phyloP scores from a whole-genome alignment of 1,140 invertebrate genomes.

The Conus betulinus region DNA sequence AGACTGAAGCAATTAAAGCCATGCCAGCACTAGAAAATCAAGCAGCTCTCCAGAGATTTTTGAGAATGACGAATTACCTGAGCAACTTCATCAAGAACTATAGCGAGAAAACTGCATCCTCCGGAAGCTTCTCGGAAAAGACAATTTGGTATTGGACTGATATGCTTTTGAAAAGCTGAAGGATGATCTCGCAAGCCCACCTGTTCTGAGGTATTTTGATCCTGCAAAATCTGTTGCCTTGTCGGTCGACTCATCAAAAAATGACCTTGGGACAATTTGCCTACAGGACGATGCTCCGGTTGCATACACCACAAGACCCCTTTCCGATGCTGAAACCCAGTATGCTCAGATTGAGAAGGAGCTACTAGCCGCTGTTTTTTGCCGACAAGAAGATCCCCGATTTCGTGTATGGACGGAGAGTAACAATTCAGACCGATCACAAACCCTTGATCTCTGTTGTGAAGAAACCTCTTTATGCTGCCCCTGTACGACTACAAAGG shows the following conservation, averaged over 20 bases:
- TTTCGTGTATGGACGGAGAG: constrained; percentile 70
- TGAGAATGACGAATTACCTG: background rate
- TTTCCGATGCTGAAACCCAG: constrained; percentile 71
- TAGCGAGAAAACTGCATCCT: too few relatives aligned
- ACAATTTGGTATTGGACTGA: background rate
- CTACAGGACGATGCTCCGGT: constrained; percentile 30
- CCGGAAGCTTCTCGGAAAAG: too few relatives aligned
- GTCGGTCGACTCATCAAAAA: constrained; percentile 47
- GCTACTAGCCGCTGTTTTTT: constrained; percentile 77
- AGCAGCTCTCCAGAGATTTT: constrained; percentile 8
- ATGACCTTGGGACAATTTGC: constrained; percentile 67
- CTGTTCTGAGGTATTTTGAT: constrained; percentile 39
- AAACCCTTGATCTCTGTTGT: constrained; percentile 43
- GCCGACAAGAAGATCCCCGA: constrained; percentile 77
- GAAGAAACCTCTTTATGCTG: constrained; percentile 7
- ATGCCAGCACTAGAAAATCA: constrained; percentile 32
- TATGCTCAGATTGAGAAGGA: constrained; percentile 78
- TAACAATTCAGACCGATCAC: constrained; percentile 48
- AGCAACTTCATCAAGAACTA: constrained; percentile 26
- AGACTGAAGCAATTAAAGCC: constrained; percentile 34
- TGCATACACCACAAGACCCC: constrained; percentile 70
- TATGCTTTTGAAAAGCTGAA: background rate
- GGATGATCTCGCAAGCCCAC: background rate
- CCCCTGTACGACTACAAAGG: constrained; percentile 40
- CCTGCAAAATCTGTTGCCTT: background rate